Base-by-base conservation (phyloP, 2,888 invertebrate species). In the Volucella zonaria region DNA sequence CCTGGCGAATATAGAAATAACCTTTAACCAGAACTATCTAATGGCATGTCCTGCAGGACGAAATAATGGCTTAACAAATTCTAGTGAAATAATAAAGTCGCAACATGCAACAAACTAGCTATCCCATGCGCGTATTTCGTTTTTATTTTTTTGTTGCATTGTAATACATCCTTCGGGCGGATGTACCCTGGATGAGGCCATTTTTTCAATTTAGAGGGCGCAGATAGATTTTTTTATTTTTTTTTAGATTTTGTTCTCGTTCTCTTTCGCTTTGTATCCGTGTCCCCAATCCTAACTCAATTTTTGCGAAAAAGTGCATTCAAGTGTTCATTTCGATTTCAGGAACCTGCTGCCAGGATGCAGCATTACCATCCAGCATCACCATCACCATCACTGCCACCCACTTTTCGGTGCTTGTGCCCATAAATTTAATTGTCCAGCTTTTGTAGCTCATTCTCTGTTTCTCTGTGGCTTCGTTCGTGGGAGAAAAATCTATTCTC, bases 371-470 rank as follows among this genome's bases (percentile, higher is more conserved):
- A n/a, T 54, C 11, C 56, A 38, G 23, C 9, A 47, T 49, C 58
- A 40, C 51, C 31, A 73, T 2, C 49, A 52, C 23, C 18, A 31
- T 62, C 18, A n/a, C 64, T 45, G n/a, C 66, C 71, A 70, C 76
- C 75, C 76, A 73, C 71, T 76, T 76, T 71, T 81, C 71, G 62
- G 15, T 54, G 59, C 79, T 59, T 79, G 83, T 71, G 85, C 51
- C 81, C 81, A 85, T 85, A 85, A 85, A 85, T 85, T 85, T 81
- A 85, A 85, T 85, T 85, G 85, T 85, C 85, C 85, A 81, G 85
- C 85, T 85, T 81, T 85, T 85, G 71, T 85, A 85, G 81, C 85
- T 80, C 85, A 81, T 81, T 85, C 85, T 77, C 67, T 73, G 71
- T 47, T 71, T 51, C 67, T 40, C 59, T 81, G 85, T 67, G 83